A percentile compares a stretch with the other conserved stretches of the same genome.
Evolutionary conservation across 2,797 vertebrate species (phyloP).

Genomic region (Chiloscyllium punctatum): DNA sequence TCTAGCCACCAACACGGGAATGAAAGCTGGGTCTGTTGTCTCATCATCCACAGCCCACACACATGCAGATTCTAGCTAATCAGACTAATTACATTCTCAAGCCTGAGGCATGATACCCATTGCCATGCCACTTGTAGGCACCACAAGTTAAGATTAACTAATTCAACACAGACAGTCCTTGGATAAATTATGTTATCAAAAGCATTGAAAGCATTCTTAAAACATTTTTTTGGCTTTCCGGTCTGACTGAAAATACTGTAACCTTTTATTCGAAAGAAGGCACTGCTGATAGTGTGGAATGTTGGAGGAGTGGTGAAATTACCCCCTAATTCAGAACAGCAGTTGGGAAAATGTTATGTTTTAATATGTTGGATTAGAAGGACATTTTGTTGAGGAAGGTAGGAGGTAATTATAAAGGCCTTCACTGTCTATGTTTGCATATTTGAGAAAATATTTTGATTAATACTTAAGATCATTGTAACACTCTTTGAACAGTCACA

Average conservation of each 20-base stretch:
- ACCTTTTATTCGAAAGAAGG: not conserved
- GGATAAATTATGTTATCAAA: not conserved
- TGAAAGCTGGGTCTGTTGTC: not conserved
- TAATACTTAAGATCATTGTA: not conserved
- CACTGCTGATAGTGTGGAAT: not conserved
- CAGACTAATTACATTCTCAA: not conserved
- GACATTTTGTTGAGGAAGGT: not conserved
- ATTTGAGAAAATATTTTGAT: not conserved
- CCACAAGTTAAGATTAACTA: not conserved
- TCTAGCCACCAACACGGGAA: not conserved
- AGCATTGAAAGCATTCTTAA: conserved; percentile 4
- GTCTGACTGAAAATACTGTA: not conserved
- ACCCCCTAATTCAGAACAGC: not conserved
- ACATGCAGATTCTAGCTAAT: not conserved
- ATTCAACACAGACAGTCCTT: not conserved
- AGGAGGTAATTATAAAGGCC: not conserved
- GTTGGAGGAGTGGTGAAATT: not conserved
- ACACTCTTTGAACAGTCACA: not conserved
- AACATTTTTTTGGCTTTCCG: not conserved
- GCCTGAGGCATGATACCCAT: not conserved
- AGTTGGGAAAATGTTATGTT: not conserved
- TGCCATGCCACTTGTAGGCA: too few species aligned
- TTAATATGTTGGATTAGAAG: not conserved
- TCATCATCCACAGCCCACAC: not conserved
- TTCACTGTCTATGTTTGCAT: not conserved